Evolutionary conservation across 2,888 invertebrate genomes (phyloP).

Genomic region (Abscondita cerata): DNA sequence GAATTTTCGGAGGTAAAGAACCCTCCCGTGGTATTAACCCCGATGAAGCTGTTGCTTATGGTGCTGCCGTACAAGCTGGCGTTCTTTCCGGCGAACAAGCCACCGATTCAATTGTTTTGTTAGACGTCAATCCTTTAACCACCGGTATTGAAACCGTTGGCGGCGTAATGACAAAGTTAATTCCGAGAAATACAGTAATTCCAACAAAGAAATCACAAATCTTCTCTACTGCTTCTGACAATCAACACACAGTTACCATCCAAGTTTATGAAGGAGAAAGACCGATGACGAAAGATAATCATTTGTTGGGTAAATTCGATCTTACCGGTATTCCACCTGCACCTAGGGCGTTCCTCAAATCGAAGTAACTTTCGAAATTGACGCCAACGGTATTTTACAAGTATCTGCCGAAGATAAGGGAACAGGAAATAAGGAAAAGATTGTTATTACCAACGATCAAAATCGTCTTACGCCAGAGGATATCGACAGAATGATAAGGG

Average conservation of each 20-base stretch:
- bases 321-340: slow-evolving; percentile 96
- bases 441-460: slow-evolving; percentile 98
- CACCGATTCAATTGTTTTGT: slow-evolving; percentile 93
- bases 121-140: slow-evolving; percentile 98
- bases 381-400: slow-evolving; percentile 93
- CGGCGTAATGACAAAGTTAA: slow-evolving; percentile 99
- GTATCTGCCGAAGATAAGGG: slow-evolving; percentile 99
- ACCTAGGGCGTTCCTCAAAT: slow-evolving; percentile 93
- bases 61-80: slow-evolving; percentile 98
- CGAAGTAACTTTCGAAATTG: slow-evolving; percentile 94
- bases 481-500: slow-evolving; percentile 98
- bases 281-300: slow-evolving; percentile 99
- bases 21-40: slow-evolving; percentile 97
- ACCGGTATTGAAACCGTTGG: slow-evolving; percentile 99
- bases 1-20: slow-evolving; percentile 98
- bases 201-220: slow-evolving; percentile 99
- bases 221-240: slow-evolving; percentile 98
- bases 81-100: slow-evolving; percentile 97
- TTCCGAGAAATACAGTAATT: slow-evolving; percentile 97
- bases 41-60: slow-evolving; percentile 98
- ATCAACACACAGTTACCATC: slow-evolving; percentile 98
- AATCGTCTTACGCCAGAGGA: slow-evolving; percentile 97
- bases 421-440: slow-evolving; percentile 98
- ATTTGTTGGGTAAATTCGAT: slow-evolving; percentile 97
- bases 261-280: slow-evolving; percentile 99